Conservation (phyloP, 2,113 vertebrate species). For the Catharus fuscescens region DNA sequence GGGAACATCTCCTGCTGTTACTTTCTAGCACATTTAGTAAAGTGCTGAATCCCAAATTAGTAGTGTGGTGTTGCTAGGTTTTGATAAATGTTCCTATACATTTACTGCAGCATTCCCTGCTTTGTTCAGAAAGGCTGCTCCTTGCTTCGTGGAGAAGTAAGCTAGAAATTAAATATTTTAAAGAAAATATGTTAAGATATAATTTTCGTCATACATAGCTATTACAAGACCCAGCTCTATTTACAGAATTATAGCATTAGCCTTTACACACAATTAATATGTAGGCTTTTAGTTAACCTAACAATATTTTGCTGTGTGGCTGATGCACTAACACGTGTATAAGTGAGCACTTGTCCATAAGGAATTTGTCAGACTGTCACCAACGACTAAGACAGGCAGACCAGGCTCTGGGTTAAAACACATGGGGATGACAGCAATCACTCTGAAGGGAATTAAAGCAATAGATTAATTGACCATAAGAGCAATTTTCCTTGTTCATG, state of each 20-base stretch:
- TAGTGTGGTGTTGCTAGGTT: neutral
- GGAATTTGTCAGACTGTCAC: conserved; percentile 30
- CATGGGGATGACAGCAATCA: conserved; percentile 29
- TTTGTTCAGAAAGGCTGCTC: neutral
- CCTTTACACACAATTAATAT: neutral
- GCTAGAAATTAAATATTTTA: neutral
- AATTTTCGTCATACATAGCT: neutral
- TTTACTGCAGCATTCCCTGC: neutral
- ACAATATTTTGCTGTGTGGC: neutral
- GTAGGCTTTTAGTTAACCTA: neutral
- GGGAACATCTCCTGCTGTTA: conserved; percentile 1
- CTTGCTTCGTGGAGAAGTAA: neutral
- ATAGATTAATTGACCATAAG: conserved; percentile 45
- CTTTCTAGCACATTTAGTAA: conserved; percentile 31
- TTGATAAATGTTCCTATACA: conserved; percentile 23
- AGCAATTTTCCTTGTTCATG: conserved; percentile 34
- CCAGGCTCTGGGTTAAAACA: neutral
- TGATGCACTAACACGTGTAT: conserved; percentile 6
- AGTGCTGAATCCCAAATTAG: conserved; percentile 44
- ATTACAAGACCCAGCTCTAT: neutral
- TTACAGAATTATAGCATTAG: neutral
- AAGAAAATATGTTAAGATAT: neutral
- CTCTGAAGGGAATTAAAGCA: conserved; percentile 34
- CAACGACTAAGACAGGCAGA: neutral
- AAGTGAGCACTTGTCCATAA: conserved; percentile 21